phyloP scores from a whole-genome alignment of 2,888 invertebrate genomes.

The Branchellion lobata region DNA sequence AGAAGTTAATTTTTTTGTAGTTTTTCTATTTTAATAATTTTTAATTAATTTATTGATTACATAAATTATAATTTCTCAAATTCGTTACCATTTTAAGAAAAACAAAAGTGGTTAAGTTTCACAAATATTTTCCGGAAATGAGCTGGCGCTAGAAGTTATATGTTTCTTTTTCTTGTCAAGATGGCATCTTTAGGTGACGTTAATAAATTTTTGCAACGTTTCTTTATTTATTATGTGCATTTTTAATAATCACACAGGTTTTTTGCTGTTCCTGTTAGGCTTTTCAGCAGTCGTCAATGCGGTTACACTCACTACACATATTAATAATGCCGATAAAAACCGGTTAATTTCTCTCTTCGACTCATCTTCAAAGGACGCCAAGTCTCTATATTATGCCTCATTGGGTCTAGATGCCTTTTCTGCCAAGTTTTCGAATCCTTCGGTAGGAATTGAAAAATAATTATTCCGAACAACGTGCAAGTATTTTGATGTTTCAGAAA shows the following conservation, averaged over 20 bases:
- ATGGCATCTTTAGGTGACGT: constrained; percentile 10
- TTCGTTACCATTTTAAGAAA: no score
- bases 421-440: constrained; percentile 34
- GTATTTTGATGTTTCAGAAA: constrained; percentile 53
- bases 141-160: not conserved
- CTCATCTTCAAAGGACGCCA: constrained; percentile 58
- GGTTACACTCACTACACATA: constrained; percentile 59
- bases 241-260: not conserved
- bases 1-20: no score
- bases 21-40: no score
- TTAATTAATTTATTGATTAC: no score
- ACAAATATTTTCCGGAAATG: not conserved
- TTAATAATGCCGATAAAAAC: constrained; percentile 60
- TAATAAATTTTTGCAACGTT: not conserved
- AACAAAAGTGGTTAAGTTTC: no score
- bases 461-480: no score
- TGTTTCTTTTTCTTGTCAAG: constrained; percentile 7
- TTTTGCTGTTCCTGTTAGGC: constrained; percentile 53
- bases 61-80: no score
- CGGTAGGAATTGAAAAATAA: no score
- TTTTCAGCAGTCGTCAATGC: constrained; percentile 59
- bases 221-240: not conserved
- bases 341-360: constrained; percentile 60
- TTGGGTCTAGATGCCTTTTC: constrained; percentile 72
- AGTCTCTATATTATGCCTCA: constrained; percentile 72